These are phyloP conservation scores for Alsophila aescularia DNA, from an alignment of 2,888 invertebrate genomes.

Conservation along the genomic window DNA sequence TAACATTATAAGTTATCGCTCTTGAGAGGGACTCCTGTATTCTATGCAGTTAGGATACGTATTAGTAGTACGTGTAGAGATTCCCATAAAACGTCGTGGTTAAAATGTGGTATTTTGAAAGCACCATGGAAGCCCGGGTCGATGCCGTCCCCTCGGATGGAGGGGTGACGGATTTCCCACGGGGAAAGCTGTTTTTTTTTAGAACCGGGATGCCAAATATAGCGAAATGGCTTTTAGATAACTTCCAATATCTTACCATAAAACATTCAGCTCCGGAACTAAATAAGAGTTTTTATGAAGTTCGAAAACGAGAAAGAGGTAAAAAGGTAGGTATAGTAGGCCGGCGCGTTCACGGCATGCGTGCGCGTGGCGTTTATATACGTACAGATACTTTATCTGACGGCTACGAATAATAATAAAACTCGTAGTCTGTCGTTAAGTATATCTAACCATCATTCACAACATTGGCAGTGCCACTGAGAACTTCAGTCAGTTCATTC, in stretches of 20 bases:
- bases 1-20: too few species aligned
- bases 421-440: too few species aligned
- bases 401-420: too few species aligned
- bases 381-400: too few species aligned
- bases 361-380: too few species aligned
- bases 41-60: neutral
- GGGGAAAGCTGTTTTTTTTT: constrained; percentile 29
- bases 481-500: too few species aligned
- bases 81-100: constrained; percentile 13
- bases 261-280: constrained; percentile 8
- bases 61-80: neutral
- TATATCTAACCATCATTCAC: too few species aligned
- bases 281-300: neutral
- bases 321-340: neutral
- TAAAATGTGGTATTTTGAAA: constrained; percentile 16
- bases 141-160: constrained; percentile 13
- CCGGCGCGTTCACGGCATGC: too few species aligned
- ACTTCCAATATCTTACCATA: constrained; percentile 21
- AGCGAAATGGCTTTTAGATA: constrained; percentile 26
- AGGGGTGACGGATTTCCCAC: constrained; percentile 33
- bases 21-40: neutral
- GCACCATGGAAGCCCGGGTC: constrained; percentile 20
- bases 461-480: too few species aligned
- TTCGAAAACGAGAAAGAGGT: neutral
- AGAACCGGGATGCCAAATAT: constrained; percentile 23